Evolutionary conservation across 2,113 vertebrate genomes (phyloP), one percentile per base, ranked within the genome.

Genomic region (Castor canadensis): DNA sequence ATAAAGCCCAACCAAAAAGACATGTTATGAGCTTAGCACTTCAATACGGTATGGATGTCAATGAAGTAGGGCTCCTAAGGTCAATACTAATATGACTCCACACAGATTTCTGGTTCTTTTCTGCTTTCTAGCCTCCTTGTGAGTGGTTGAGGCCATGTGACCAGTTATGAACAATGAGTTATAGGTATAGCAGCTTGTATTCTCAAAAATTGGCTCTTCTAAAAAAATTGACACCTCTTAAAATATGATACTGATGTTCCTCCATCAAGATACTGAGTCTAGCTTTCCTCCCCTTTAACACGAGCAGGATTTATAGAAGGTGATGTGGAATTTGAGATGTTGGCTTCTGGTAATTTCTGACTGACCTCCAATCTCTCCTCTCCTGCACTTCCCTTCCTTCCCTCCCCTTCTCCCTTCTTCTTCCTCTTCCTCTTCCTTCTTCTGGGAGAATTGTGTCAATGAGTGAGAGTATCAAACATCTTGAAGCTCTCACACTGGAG

Each of bases 11-110:
- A n/a, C n/a, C 17, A 60, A 69, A 2, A 30, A 58, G 52, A 72
- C 30, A n/a, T 13, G 13, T 17, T 58, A 28, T n/a, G 28, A 60
- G 40, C 32, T 13, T 12, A 54, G 24, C 6, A n/a, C 22, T 38
- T 67, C 19, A 67, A 54, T 49, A 35, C 7, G 16, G 24, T 6
- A 10, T 71, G 30, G 35, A 45, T 56, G 13, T 5, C 40, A 49
- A 22, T 10, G 15, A 19, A 16, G 32, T 15, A 19, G 1, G 19
- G 12, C 0, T n/a, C 7, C 9, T 58, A 9, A 35, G 67, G 9
- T 49, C 45, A 82, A 9, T 66, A 2, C 54, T 47, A 49, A 3
- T 19, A 22, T 13, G 5, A 43, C 26, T 43, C 67, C 71, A 3
- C 1, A 9, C 26, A 8, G n/a, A 75, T 67, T 86, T 49, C 43